Conservation (phyloP, 2,888 invertebrate genomes). For the Drosophila fungiperda region DNA sequence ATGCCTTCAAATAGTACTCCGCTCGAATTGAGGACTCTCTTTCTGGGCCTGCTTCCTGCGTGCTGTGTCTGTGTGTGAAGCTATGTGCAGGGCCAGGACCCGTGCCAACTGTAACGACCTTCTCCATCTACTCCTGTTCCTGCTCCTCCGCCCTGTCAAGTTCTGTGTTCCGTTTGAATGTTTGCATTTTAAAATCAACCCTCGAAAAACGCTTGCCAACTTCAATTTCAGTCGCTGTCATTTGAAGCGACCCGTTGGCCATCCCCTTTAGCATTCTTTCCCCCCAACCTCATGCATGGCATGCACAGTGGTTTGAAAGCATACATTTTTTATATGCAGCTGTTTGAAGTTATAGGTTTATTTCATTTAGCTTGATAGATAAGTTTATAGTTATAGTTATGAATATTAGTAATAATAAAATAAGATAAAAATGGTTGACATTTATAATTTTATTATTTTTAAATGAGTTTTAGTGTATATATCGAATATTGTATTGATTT, state of each 20-base stretch:
- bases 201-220: slow-evolving; percentile 75
- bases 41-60: background rate
- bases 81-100: slow-evolving; percentile 61
- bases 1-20: slow-evolving; percentile 24
- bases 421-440: background rate
- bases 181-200: slow-evolving; percentile 78
- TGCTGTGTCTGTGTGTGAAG: slow-evolving; percentile 64
- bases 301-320: slow-evolving; percentile 28
- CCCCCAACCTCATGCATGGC: background rate
- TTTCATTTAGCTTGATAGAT: background rate
- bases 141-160: slow-evolving; percentile 18
- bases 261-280: slow-evolving; percentile 8
- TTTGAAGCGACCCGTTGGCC: slow-evolving; percentile 53
- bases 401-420: background rate
- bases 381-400: background rate
- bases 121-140: background rate
- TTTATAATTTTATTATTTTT: background rate
- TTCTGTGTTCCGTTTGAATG: slow-evolving; percentile 50
- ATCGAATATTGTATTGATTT: background rate
- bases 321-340: background rate
- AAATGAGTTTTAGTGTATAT: background rate
- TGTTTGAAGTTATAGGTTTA: background rate
- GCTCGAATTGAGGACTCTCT: slow-evolving; percentile 17
- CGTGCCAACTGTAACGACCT: slow-evolving; percentile 50
- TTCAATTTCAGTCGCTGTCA: slow-evolving; percentile 76